phyloP scores from a whole-genome alignment of 1,140 invertebrate species.

The Marisa cornuarietis region DNA sequence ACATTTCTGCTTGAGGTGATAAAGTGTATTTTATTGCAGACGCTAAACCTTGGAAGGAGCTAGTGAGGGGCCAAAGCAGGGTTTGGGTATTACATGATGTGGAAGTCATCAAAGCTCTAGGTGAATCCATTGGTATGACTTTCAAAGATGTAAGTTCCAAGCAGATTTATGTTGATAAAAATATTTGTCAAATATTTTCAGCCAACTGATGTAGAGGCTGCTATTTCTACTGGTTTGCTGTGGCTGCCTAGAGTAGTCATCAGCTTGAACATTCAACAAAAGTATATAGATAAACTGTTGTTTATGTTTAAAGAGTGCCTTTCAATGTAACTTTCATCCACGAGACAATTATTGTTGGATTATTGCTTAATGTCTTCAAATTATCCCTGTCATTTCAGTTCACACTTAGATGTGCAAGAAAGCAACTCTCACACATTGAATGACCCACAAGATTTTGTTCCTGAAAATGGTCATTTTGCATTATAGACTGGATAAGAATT shows the following conservation, averaged over 20 bases:
- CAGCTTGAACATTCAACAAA: not conserved
- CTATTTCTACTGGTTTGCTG: not conserved
- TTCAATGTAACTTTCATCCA: no score
- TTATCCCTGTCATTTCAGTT: no score
- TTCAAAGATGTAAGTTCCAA: slow-evolving; percentile 53
- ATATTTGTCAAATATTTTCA: not conserved
- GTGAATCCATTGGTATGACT: slow-evolving; percentile 56
- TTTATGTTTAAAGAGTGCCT: not conserved
- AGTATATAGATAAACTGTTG: not conserved
- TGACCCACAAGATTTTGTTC: no score
- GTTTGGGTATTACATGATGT: slow-evolving; percentile 58
- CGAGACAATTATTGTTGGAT: no score
- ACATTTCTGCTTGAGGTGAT: not conserved
- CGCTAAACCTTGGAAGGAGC: slow-evolving; percentile 56
- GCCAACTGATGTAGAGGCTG: not conserved
- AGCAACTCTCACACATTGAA: no score
- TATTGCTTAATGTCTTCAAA: no score
- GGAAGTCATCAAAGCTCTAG: slow-evolving; percentile 50
- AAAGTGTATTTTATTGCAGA: slow-evolving; percentile 34
- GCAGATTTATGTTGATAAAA: not conserved
- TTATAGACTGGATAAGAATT: no score
- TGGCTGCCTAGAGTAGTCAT: not conserved
- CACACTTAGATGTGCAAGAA: no score
- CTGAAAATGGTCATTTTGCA: no score
- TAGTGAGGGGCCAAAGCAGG: slow-evolving; percentile 45